These are phyloP conservation scores for Musca vetustissima DNA, from an alignment of 1,140 invertebrate species.

Conservation along the genomic window DNA sequence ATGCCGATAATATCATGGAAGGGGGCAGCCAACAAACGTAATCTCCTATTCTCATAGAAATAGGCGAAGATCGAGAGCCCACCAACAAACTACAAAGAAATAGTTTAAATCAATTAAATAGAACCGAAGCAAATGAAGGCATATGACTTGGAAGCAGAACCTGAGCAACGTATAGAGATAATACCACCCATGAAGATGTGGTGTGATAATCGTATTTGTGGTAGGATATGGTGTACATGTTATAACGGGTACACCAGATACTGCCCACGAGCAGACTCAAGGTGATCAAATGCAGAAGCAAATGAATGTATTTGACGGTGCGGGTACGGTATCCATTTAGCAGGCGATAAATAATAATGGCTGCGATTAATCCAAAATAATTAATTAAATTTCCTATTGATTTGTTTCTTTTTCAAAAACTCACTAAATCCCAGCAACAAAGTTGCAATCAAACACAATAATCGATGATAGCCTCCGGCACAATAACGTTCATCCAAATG, in stretches of 20 bases:
- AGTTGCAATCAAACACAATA: background rate
- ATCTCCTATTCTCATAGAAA: background rate
- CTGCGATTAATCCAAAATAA: too few relatives aligned
- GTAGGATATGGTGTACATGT: background rate
- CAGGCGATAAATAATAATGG: background rate
- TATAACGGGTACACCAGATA: background rate
- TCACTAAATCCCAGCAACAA: background rate
- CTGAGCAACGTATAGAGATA: background rate
- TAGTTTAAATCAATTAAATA: background rate
- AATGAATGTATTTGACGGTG: background rate
- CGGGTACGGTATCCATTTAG: background rate
- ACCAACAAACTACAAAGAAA: background rate
- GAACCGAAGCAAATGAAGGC: background rate
- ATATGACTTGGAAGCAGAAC: background rate
- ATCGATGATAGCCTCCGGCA: conserved; percentile 1
- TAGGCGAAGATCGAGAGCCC: background rate
- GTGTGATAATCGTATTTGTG: background rate
- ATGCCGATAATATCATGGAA: conserved; percentile 17
- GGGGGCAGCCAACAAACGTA: background rate
- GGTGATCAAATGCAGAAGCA: background rate
- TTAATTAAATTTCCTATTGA: too few relatives aligned
- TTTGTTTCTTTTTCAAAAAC: background rate
- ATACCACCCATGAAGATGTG: background rate
- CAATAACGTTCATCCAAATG: background rate
- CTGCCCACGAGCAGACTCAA: background rate